Conservation (phyloP, 1,140 invertebrate genomes). For the Neodiprion fabricii region DNA sequence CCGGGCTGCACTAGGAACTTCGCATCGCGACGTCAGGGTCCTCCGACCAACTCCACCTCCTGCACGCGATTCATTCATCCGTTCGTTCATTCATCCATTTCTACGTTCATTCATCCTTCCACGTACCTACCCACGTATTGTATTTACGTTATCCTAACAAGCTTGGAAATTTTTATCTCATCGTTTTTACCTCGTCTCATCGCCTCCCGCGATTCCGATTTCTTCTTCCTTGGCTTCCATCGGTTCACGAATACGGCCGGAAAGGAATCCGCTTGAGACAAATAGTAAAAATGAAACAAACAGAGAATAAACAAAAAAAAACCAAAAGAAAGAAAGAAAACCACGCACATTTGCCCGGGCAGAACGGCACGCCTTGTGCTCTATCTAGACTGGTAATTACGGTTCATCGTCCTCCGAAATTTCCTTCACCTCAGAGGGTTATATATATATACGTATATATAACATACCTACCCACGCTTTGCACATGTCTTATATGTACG, state of each 20-base stretch:
- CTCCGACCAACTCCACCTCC: conserved; percentile 43
- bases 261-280: neutral
- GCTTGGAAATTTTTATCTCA: no score
- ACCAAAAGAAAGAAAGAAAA: neutral
- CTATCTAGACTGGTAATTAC: neutral
- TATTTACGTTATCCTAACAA: conserved; percentile 11
- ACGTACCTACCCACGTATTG: neutral
- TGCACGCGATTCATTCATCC: conserved; percentile 58
- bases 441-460: no score
- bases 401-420: conserved; percentile 1
- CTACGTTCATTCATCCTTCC: neutral
- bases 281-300: no score
- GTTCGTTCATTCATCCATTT: neutral
- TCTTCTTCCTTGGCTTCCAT: conserved; percentile 11
- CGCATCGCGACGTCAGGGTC: conserved; percentile 57
- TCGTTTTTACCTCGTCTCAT: conserved; percentile 1
- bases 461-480: no score
- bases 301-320: conserved; percentile 15
- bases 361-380: conserved; percentile 4
- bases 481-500: no score
- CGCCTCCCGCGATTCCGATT: conserved; percentile 3
- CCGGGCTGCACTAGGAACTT: conserved; percentile 56
- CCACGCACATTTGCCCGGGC: neutral
- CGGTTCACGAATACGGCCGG: neutral
- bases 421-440: neutral